Conservation (phyloP, 37 sponge, comb jelly and placozoan genomes). For the Oopsacas minuta region DNA sequence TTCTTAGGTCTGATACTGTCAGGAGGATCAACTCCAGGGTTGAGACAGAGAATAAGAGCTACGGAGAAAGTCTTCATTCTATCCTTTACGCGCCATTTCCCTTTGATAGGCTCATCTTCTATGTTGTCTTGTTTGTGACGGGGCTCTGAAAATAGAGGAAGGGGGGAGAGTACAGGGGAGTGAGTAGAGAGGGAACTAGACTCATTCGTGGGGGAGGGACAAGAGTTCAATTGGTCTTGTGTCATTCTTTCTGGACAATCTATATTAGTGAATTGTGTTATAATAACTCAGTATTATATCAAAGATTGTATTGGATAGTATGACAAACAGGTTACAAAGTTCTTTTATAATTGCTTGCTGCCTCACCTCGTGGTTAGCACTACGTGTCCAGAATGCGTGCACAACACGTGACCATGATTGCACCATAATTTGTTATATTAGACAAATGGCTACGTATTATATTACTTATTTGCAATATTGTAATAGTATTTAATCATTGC, state of each 20-base stretch:
- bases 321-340: no score
- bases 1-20: conserved; percentile 65
- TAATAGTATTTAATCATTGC: no score
- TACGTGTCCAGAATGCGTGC: no score
- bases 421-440: no score
- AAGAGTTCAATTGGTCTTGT: neutral
- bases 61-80: conserved; percentile 78
- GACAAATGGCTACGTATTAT: no score
- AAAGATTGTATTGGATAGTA: no score
- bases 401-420: no score
- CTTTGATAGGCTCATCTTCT: neutral
- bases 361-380: no score
- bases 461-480: no score
- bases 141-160: neutral
- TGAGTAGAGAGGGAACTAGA: neutral
- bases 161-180: neutral
- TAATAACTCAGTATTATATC: no score
- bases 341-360: no score
- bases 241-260: neutral
- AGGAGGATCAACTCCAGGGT: conserved; percentile 89
- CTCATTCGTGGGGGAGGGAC: neutral
- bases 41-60: conserved; percentile 64
- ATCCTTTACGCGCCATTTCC: neutral
- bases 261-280: neutral
- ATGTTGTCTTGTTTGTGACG: neutral